Evolutionary conservation across 1,140 invertebrate genomes (phyloP), one percentile per base, ranked within the genome.

Genomic region (Apis dorsata): DNA sequence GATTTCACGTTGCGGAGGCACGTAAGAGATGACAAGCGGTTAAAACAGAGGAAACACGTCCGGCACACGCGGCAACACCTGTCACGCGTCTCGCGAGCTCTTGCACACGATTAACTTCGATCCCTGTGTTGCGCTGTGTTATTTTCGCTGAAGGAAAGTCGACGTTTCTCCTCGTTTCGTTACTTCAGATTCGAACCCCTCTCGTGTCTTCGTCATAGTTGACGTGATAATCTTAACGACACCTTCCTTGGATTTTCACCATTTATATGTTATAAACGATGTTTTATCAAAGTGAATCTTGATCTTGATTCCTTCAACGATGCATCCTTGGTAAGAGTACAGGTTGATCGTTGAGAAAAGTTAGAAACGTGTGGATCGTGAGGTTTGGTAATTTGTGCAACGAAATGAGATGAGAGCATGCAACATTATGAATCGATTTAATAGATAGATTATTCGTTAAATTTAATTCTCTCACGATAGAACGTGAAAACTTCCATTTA

Each of bases 141-240:
- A 78, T 86, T 79, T 83, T 86, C 79, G 28, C 84, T 53, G 4
- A 79, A 21, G 34, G 69, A 86, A 86, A 85, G 83, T 76, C 57
- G 63, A 81, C n/a, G 77, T 85, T 85, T 83, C 79, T 74, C 79
- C 60, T 9, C 17, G 57, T 12, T 62, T 19, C 19, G 28, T 65
- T 34, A 17, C 7, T 65, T 19, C 12, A n/a, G 51, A 11, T 34
- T 8, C 24, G 63, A 15, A 2, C 55, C 51, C 0, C 13, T 12
- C 34, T 69, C 34, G 21, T 17, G 24, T 53, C 70, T n/a, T 59
- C 51, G 13, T 57, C 21, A 19, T 15, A 12, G 13, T 74, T 12
- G 57, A 15, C 13, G 17, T 8, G 10, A 11, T 19, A 11, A 44
- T 44, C 34, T 44, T 24, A n/a, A 13, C n/a, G 12, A 62, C 21